Evolutionary conservation across 1,140 invertebrate species (phyloP), one percentile per base, ranked within the genome.

Genomic region (Helicoverpa zea): DNA sequence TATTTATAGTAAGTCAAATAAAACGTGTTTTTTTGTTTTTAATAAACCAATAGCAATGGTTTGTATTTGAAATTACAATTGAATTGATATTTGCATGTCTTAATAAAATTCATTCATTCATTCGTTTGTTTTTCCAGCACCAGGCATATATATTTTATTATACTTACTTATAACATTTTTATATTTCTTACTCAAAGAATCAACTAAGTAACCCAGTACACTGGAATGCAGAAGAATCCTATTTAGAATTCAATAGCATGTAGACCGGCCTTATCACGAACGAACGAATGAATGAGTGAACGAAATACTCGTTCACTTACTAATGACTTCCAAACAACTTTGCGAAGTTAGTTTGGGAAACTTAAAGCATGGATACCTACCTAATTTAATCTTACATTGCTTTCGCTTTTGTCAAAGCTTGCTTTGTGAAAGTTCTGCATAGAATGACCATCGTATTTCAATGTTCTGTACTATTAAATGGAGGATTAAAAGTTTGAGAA

Each of bases 381-480:
- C 35, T 47, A 68, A 68, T 68, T 49, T 16, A 68, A 68, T 68
- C 35, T 12, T 16, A 12, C 18, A 23, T 10, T 59, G 63, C 63
- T 16, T 47, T 10, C 29, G 63, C 63, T 16, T 47, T 66, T 66
- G 63, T 66, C 9, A 0, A n/a, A 68, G 16, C 7, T 12, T 49
- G 64, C 18, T 68, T 68, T 68, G 64, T 68, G 43, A 68, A 66
- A 68, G 14, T 68, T 68, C 1, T 43, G 16, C 12, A 11, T 18
- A 68, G 4, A 68, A 68, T 68, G 64, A 68, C 43, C 64, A 47
- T 66, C n/a, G 43, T 18, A 49, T 68, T 68, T 68, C 64, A 68
- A 16, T 68, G 12, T 16, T 13, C n/a, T 3, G 11, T 49, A 68
- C 43, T 49, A 49, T 49, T 68, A 49, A 68, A 68, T 49, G n/a